phyloP scores from a whole-genome alignment of 2,888 invertebrate genomes.

The Allygus modestus region DNA sequence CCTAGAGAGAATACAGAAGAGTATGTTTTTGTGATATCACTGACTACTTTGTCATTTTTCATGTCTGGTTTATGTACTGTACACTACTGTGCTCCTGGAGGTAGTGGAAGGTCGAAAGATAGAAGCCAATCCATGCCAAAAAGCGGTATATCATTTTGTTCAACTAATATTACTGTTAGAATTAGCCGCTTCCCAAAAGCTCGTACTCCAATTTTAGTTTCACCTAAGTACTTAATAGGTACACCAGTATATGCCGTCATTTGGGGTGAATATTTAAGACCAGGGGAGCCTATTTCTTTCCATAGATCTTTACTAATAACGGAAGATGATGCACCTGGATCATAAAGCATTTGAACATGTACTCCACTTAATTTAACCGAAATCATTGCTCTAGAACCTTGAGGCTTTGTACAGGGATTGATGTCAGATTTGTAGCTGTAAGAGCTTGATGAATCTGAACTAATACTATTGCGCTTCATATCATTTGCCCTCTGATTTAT shows the following conservation, averaged over 20 bases:
- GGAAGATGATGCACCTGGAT: conserved; percentile 27
- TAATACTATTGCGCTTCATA: not conserved
- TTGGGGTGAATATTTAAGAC: not conserved
- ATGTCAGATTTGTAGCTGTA: not conserved
- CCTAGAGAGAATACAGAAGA: not conserved
- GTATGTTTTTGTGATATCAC: not conserved
- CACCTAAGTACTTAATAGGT: conserved; percentile 27
- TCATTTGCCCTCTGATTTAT: too few species aligned
- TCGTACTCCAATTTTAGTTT: conserved; percentile 22
- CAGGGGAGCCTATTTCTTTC: conserved; percentile 20
- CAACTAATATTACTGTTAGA: not conserved
- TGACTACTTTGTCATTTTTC: not conserved
- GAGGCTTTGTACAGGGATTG: not conserved
- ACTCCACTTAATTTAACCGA: not conserved
- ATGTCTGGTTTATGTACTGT: not conserved
- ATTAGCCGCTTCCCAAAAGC: not conserved
- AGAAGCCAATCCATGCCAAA: conserved; percentile 41
- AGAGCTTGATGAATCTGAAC: not conserved
- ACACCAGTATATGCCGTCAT: conserved; percentile 26
- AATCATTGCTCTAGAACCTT: not conserved
- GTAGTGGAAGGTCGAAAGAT: conserved; percentile 12
- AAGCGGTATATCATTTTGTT: conserved; percentile 18
- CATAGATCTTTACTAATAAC: conserved; percentile 25
- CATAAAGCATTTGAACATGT: conserved; percentile 27
- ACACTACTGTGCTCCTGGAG: conserved; percentile 12